Conservation (phyloP, 2,113 vertebrate species). For the Misgurnus mizolepis region DNA sequence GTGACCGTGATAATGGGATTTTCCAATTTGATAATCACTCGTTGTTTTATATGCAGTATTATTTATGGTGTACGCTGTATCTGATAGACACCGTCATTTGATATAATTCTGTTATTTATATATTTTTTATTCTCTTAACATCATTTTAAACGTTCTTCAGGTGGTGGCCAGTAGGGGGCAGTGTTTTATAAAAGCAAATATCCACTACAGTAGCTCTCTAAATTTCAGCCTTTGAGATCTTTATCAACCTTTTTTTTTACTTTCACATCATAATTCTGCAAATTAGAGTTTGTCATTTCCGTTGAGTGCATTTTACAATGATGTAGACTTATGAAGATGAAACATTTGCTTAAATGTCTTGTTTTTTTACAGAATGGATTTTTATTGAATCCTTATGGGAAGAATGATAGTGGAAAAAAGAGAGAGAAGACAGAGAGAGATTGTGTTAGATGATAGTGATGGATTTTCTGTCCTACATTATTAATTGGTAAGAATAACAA, state of each 20-base stretch:
- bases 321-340: not conserved
- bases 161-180: conserved; percentile 69
- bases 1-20: not conserved
- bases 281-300: not conserved
- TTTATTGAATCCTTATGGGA: not conserved
- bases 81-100: not conserved
- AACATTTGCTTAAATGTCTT: not conserved
- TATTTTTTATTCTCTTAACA: conserved; percentile 67
- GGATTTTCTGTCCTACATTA: not conserved
- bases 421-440: too few relatives aligned
- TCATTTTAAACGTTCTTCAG: conserved; percentile 53
- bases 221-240: not conserved
- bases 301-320: not conserved
- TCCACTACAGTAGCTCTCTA: not conserved
- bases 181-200: conserved; percentile 56
- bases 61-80: conserved; percentile 1
- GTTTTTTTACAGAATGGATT: not conserved
- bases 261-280: not conserved
- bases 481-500: not conserved
- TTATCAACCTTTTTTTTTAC: not conserved
- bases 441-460: not conserved
- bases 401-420: not conserved
- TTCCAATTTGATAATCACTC: not conserved
- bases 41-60: conserved; percentile 7
- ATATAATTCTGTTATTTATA: too few relatives aligned